Evolutionary conservation across 2,113 vertebrate species (phyloP).

Genomic region (Heloderma charlesbogerti): DNA sequence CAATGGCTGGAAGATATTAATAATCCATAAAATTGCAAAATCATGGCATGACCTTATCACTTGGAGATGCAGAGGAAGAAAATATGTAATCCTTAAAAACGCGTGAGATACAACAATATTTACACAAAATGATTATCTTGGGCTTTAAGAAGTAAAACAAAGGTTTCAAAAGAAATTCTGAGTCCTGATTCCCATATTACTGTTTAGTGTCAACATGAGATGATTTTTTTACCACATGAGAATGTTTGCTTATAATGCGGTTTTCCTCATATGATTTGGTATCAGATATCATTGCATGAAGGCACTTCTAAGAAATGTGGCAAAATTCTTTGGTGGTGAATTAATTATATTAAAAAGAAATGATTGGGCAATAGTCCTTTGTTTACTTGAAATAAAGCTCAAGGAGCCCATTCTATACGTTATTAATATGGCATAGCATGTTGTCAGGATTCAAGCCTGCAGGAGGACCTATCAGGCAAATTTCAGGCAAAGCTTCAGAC

Average conservation of each 20-base stretch:
- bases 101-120: background rate
- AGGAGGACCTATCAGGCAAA: background rate
- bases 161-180: background rate
- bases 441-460: background rate
- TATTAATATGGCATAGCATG: background rate
- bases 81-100: background rate
- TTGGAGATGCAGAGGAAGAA: background rate
- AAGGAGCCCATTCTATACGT: background rate
- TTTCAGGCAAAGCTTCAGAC: too few relatives aligned
- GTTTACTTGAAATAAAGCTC: background rate
- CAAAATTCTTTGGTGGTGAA: background rate
- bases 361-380: background rate
- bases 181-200: background rate
- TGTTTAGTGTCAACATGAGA: background rate
- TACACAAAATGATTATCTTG: background rate
- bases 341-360: background rate
- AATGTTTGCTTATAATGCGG: background rate
- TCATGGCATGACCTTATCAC: background rate
- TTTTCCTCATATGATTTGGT: background rate
- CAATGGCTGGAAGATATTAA: conserved; percentile 34
- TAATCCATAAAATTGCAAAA: conserved; percentile 30
- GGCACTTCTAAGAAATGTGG: background rate
- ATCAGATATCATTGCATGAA: background rate
- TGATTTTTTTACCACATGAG: background rate
- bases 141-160: background rate